phyloP scores from a whole-genome alignment of 1,140 invertebrate species.

The Diorhabda sublineata region DNA sequence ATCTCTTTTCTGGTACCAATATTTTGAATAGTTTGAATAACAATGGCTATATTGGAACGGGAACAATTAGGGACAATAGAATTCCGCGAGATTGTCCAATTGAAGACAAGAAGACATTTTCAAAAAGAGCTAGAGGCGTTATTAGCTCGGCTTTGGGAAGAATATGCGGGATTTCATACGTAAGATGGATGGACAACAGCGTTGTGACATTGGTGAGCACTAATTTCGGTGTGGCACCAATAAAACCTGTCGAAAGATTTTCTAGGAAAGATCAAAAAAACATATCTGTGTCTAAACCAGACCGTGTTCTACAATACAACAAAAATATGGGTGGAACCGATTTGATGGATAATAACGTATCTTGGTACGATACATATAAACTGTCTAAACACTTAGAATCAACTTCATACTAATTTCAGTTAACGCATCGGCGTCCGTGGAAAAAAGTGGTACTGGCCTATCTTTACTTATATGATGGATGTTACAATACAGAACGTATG shows the following conservation, averaged over 20 bases:
- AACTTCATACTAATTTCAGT: neutral
- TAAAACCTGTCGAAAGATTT: conserved; percentile 30
- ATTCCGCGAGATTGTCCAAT: conserved; percentile 21
- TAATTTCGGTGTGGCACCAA: conserved; percentile 23
- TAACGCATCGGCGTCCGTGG: conserved; percentile 44
- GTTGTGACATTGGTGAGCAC: conserved; percentile 32
- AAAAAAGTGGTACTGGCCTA: conserved; percentile 42
- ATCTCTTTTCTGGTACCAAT: neutral
- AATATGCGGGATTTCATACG: conserved; percentile 22
- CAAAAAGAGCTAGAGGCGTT: conserved; percentile 21
- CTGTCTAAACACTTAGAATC: too few relatives aligned
- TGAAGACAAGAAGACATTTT: conserved; percentile 20
- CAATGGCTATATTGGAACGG: conserved; percentile 13
- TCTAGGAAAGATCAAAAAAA: conserved; percentile 22
- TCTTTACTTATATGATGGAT: conserved; percentile 41
- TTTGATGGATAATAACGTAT: conserved; percentile 16
- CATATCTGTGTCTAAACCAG: conserved; percentile 13
- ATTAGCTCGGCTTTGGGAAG: too few relatives aligned
- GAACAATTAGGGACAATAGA: conserved; percentile 27
- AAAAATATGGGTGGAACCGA: conserved; percentile 21
- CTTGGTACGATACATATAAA: neutral
- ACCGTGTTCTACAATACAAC: conserved; percentile 13
- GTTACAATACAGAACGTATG: conserved; percentile 39
- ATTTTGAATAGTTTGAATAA: neutral
- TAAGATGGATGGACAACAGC: conserved; percentile 26